Base-by-base conservation (phyloP, 1,140 invertebrate genomes). In the Ceratina australensis region DNA sequence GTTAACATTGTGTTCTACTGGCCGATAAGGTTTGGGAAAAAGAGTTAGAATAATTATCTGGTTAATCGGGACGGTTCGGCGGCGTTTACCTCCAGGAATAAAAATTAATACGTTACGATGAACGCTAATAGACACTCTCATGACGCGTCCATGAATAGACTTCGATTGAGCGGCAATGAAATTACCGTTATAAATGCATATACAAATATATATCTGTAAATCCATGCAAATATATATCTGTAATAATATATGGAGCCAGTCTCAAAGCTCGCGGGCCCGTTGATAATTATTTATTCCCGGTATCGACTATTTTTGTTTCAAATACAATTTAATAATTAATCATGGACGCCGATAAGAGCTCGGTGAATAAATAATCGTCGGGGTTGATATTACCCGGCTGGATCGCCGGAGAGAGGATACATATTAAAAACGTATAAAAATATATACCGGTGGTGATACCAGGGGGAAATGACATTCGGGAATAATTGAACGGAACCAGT, bases 41-140 rank as follows among this genome's bases (percentile, higher is more conserved):
- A 52, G 15, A 52, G 50, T n/a, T 52, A n/a, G 4, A 52, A 52
- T 18, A 52, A n/a, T 18, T 52, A 52, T n/a, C 10, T 7, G 8
- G 22, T 52, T 52, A 67, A 67, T 28, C n/a, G 16, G 12, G 18
- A 4, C 13, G 18, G 28, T 54, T 54, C 47, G 65, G 7, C 18
- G 15, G 2, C 24, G 65, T 0, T 68, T 10, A 16, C 16, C 0
- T 16, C 8, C 28, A 12, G 20, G 57, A 69, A 71, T 47, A 60
- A 71, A 71, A 71, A 57, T 69, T 57, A 69, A 69, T 24, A 69
- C 22, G 28, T 33, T 26, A 26, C 26, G 47, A 18, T 28, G n/a
- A 56, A 33, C 18, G 26, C 3, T 69, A 57, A 57, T 57, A 24
- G 13, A 18, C 28, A 12, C n/a, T 69, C 56, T 56, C 16, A 12